Conservation (phyloP, 2,888 invertebrate genomes). For the Pachycephus smyrnensis region DNA sequence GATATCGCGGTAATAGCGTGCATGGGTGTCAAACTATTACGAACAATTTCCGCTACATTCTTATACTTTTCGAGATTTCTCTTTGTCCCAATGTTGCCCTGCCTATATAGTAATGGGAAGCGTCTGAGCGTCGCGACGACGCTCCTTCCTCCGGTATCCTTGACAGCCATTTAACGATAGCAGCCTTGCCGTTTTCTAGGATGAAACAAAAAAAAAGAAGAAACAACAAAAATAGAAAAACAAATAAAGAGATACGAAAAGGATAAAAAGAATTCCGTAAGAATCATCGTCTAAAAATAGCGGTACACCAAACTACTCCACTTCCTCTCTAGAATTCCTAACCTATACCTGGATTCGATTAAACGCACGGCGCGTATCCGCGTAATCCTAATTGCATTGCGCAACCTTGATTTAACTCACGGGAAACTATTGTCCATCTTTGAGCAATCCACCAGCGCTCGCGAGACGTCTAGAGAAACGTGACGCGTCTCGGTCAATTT, state of each 20-base stretch:
- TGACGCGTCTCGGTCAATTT: not conserved
- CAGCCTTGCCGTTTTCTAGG: not conserved
- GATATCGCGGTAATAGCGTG: constrained; percentile 37
- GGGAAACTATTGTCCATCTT: constrained; percentile 31
- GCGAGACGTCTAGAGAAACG: not conserved
- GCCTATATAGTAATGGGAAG: not conserved
- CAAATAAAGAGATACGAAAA: not conserved
- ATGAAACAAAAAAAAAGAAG: not conserved
- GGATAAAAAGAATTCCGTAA: not conserved
- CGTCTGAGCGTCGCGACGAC: constrained; percentile 3
- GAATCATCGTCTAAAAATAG: not conserved
- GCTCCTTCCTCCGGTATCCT: not conserved
- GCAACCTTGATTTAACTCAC: constrained; percentile 38
- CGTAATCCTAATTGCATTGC: constrained; percentile 40
- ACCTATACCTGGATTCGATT: not conserved
- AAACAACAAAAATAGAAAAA: not conserved
- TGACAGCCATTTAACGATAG: not conserved
- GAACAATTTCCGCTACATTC: constrained; percentile 49
- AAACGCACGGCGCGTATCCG: not conserved
- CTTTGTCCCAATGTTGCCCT: not conserved
- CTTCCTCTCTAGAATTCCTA: not conserved
- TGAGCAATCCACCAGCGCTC: not conserved
- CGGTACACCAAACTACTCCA: not conserved
- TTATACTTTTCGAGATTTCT: constrained; percentile 6
- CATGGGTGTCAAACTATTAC: constrained; percentile 47